Base-by-base conservation (phyloP, 2,888 invertebrate genomes). In the Lochmaea capreae region DNA sequence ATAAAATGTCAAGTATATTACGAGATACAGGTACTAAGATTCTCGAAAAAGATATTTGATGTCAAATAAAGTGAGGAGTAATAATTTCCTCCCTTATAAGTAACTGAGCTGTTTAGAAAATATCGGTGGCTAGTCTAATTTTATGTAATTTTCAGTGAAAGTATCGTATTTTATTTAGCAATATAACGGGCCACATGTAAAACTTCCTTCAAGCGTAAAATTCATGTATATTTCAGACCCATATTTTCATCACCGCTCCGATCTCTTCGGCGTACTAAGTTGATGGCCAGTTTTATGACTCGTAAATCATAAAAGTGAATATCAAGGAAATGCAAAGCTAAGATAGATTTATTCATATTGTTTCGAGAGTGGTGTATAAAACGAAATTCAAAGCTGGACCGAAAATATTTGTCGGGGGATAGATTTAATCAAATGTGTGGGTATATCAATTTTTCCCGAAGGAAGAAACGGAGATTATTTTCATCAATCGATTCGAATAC, bases 311-410 rank as follows among this genome's bases (percentile, higher is more conserved):
- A 65, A 71, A 65, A 58, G 58, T 71, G 57, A 18, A 43, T 43
- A 71, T 71, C 58, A 65, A 65, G 71, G 71, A 71, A 65, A 65
- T 65, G 65, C 70, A 65, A 18, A 57, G 63, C 26, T 54, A 43
- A 14, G 26, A 65, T 18, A 42, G 71, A 71, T 70, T 70, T 70
- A 71, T 71, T 65, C 65, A 58, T 71, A 65, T 43, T 65, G 65
- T 57, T 65, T 33, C 39, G 14, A 71, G 42, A 43, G 62, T 16
- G 12, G n/a, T 42, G 3, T 12, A 46, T 43, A 39, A 18, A 43
- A 4, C 9, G 9, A 11, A n/a, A 8, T 8, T n/a, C 52, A 16
- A 46, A 14, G 5, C 14, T 46, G 46, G 1, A 14, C 14, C 33
- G 0, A 39, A 39, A 39, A 39, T 39, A 39, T 8, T 39, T 39